These are phyloP conservation scores for Aleiodes sp. DNA, from an alignment of 1,140 invertebrate genomes.

Conservation along the genomic window DNA sequence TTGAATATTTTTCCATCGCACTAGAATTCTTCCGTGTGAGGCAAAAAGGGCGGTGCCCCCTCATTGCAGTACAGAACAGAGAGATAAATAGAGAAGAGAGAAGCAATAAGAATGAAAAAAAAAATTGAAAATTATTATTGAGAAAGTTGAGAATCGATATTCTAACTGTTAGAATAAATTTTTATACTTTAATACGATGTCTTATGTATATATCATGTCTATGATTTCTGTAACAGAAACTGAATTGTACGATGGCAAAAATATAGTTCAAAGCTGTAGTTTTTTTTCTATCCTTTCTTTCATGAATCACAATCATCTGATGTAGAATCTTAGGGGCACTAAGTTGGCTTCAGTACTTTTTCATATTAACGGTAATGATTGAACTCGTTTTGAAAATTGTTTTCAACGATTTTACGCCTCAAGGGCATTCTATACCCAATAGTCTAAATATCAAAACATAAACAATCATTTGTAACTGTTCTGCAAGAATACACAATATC, in stretches of 20 bases:
- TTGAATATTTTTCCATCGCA: slow-evolving; percentile 13
- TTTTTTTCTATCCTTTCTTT: too few species aligned
- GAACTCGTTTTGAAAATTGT: slow-evolving; percentile 8
- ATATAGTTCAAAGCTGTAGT: background rate
- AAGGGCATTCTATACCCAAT: background rate
- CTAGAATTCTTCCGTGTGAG: slow-evolving; percentile 12
- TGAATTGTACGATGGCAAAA: background rate
- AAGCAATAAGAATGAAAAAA: too few species aligned
- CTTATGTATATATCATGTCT: background rate
- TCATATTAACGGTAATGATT: slow-evolving; percentile 7
- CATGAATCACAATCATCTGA: background rate
- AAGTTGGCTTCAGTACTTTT: background rate
- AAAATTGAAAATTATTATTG: slow-evolving; percentile 1
- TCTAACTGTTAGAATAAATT: background rate
- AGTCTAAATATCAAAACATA: background rate
- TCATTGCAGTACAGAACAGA: too few species aligned
- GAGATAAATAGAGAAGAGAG: too few species aligned
- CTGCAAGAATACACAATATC: background rate
- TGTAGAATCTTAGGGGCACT: background rate
- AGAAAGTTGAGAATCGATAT: slow-evolving; percentile 14
- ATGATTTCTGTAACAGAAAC: background rate
- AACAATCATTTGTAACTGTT: background rate
- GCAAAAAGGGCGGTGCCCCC: slow-evolving; percentile 14
- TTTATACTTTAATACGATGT: background rate
- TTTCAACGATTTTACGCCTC: slow-evolving; percentile 1